These are phyloP conservation scores for Chloroclysta siterata DNA, from an alignment of 2,888 invertebrate species.

Conservation along the genomic window DNA sequence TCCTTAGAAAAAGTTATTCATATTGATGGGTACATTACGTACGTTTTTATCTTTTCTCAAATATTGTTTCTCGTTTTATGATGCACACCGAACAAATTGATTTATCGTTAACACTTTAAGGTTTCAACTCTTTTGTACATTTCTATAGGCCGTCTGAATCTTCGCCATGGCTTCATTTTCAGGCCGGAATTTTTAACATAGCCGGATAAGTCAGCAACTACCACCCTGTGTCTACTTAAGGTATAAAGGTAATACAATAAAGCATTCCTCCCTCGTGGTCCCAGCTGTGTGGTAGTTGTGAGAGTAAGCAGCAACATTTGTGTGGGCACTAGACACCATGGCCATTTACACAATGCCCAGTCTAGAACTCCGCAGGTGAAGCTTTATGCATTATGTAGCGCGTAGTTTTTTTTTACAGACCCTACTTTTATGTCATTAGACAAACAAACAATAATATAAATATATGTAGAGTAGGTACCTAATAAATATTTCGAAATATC, in stretches of 20 bases:
- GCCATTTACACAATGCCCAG: slow-evolving; percentile 10
- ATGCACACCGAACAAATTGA: too few relatives aligned
- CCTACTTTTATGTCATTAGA: neutral
- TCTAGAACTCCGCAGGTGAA: slow-evolving; percentile 9
- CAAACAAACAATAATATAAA: too few relatives aligned
- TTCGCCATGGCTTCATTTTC: neutral
- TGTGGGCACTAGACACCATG: slow-evolving; percentile 6
- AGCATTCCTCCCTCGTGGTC: slow-evolving; percentile 12
- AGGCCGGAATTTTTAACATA: neutral
- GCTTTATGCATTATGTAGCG: slow-evolving; percentile 6
- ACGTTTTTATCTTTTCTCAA: too few relatives aligned
- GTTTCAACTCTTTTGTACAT: too few relatives aligned
- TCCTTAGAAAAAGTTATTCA: too few relatives aligned
- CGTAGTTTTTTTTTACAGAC: neutral
- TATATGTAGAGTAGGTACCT: too few relatives aligned
- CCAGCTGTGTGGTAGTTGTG: slow-evolving; percentile 16
- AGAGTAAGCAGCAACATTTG: slow-evolving; percentile 18
- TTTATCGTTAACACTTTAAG: too few relatives aligned
- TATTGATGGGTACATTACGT: too few relatives aligned
- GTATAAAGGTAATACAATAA: slow-evolving; percentile 8
- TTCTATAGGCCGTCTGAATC: too few relatives aligned
- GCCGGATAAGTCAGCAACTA: too few relatives aligned
- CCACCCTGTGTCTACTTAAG: neutral
- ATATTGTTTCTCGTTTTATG: too few relatives aligned
- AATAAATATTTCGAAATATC: too few relatives aligned